Percentiles rank a stretch among this genome's conserved stretches.
Evolutionary conservation across 1,140 invertebrate species (phyloP).

Genomic region (Dendrolimus punctatus): DNA sequence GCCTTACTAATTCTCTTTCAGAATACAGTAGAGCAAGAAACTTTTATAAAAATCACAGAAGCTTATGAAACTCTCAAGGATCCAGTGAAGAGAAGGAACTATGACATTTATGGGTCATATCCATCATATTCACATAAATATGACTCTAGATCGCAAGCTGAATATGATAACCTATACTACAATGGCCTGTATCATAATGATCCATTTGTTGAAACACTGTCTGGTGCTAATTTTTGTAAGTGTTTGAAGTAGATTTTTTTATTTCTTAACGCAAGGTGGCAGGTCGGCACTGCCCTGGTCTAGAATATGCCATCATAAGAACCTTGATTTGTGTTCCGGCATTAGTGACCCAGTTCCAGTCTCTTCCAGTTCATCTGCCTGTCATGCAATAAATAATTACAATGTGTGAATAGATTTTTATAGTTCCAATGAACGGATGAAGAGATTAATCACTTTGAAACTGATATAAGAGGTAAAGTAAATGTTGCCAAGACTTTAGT

Average conservation of each 20-base stretch:
- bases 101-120: conserved; percentile 86
- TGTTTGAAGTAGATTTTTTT: conserved; percentile 13
- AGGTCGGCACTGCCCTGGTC: too few relatives aligned
- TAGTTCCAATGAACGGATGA: too few relatives aligned
- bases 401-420: too few relatives aligned
- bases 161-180: conserved; percentile 87
- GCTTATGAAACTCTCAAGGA: conserved; percentile 92
- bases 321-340: too few relatives aligned
- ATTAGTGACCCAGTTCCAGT: too few relatives aligned
- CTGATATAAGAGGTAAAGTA: too few relatives aligned
- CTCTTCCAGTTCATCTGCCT: too few relatives aligned
- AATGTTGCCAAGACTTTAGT: too few relatives aligned
- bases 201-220: conserved; percentile 84
- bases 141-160: conserved; percentile 81
- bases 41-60: conserved; percentile 83
- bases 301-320: too few relatives aligned
- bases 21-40: conserved; percentile 81
- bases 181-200: conserved; percentile 94
- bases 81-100: conserved; percentile 83
- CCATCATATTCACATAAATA: conserved; percentile 68
- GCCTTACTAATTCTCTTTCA: conserved; percentile 12
- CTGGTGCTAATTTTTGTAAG: conserved; percentile 83
- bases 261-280: too few relatives aligned
- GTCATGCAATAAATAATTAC: too few relatives aligned
- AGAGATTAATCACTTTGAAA: too few relatives aligned